These are phyloP conservation scores for Drosophila subsilvestris DNA, from an alignment of 2,888 invertebrate genomes.

Conservation along the genomic window DNA sequence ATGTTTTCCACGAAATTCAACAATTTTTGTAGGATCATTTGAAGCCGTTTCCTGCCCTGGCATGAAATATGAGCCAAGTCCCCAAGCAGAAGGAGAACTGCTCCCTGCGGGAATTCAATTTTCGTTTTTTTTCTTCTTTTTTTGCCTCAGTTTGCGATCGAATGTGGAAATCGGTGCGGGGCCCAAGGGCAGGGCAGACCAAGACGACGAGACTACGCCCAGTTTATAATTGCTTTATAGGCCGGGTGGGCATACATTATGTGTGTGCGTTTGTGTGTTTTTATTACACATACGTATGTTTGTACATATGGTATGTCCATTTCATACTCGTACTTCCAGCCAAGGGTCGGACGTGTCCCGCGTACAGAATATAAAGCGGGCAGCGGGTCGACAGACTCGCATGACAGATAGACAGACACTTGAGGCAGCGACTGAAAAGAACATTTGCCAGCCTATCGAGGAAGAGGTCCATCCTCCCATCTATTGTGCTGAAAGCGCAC, in stretches of 20 bases:
- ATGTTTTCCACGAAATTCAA: slow-evolving; percentile 51
- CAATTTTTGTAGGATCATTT: slow-evolving; percentile 5
- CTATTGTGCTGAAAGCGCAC: slow-evolving; percentile 5
- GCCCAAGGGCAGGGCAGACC: slow-evolving; percentile 18
- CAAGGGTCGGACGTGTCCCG: slow-evolving; percentile 61
- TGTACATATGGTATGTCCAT: slow-evolving; percentile 6
- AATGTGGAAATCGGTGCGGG: slow-evolving; percentile 35
- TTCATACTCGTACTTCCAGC: slow-evolving; percentile 35
- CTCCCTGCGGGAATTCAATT: slow-evolving; percentile 53
- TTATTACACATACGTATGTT: too few relatives aligned
- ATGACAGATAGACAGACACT: slow-evolving; percentile 5
- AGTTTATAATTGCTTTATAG: slow-evolving; percentile 77
- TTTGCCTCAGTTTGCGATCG: slow-evolving; percentile 18
- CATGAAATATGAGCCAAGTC: slow-evolving; percentile 62
- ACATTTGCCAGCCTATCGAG: neutral
- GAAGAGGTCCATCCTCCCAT: neutral
- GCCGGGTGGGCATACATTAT: slow-evolving; percentile 55
- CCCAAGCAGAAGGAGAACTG: neutral
- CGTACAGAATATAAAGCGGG: slow-evolving; percentile 27
- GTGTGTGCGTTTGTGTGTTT: slow-evolving; percentile 10
- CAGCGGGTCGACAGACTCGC: slow-evolving; percentile 13
- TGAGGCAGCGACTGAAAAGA: neutral
- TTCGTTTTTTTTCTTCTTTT: slow-evolving; percentile 8
- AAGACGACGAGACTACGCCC: slow-evolving; percentile 65
- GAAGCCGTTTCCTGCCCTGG: slow-evolving; percentile 46